Evolutionary conservation across 2,797 vertebrate species (phyloP), one percentile per base, ranked within the genome.

Genomic region (Coracias cyanogaster): DNA sequence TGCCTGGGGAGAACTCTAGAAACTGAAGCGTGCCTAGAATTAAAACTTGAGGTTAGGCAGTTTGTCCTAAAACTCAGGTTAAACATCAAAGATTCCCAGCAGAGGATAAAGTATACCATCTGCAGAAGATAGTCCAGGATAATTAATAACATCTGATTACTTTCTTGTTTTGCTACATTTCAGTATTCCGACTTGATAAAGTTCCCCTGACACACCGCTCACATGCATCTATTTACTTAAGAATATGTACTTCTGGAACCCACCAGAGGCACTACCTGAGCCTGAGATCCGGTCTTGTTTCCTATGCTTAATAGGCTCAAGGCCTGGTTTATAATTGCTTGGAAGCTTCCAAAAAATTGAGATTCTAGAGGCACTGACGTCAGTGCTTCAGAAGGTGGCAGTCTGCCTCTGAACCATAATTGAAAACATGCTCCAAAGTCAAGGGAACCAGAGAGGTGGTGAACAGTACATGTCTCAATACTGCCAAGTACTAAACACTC

Each of bases 1-100:
- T 89, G 69, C 69, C 92, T 73, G 41, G 45, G 82, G 67, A 97
- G 45, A 93, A 74, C 7, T 93, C 91, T 71, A 64, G 92, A 95
- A 94, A 91, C 82, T 78, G 84, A 96, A 89, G 45, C 7, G 1
- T 96, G 76, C 29, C 46, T 92, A 37, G 84, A 97, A 94, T 95
- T 57, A 94, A 94, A 94, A 91, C 15, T 66, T 12, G 54, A 41
- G 25, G 33, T 93, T 96, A 87, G 87, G 62, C 72, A 72, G 37
- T 41, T 96, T 95, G 51, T 89, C 77, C 77, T 92, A 72, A 92
- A 93, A 76, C 51, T 83, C n/a, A 43, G 39, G 13, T 64, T 93
- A 86, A 94, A 86, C 21, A 46, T 62, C 69, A 91, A 81, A 67
- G 45, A 81, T 93, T 96, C 67, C 60, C 18, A 92, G 33, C 20